Evolutionary conservation across 2,797 vertebrate genomes (phyloP).

Genomic region (Darevskia mixta): DNA sequence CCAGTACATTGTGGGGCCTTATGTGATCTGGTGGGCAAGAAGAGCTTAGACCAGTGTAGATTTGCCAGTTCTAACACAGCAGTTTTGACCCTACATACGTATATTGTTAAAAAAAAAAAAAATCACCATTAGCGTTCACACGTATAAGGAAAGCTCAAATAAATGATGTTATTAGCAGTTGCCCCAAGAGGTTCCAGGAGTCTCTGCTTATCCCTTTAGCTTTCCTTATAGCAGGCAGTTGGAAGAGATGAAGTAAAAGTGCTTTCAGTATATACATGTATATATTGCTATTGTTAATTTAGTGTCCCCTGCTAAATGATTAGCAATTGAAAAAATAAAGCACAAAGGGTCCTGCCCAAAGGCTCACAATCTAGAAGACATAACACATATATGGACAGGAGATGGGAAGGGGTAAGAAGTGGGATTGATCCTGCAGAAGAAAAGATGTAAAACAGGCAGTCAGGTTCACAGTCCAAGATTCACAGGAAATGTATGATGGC

Average conservation of each 20-base stretch:
- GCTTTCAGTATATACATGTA: neutral
- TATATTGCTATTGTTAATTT: neutral
- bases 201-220: neutral
- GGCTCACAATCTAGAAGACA: slow-evolving; percentile 5
- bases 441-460: neutral
- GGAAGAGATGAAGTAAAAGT: neutral
- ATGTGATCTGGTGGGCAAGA: neutral
- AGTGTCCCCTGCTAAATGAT: neutral
- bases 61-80: neutral
- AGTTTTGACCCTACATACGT: neutral
- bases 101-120: neutral
- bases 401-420: neutral
- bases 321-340: neutral
- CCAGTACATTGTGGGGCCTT: neutral
- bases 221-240: neutral
- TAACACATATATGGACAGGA: neutral
- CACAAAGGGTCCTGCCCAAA: neutral
- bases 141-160: neutral
- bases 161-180: neutral
- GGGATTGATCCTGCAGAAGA: neutral
- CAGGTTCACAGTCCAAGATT: neutral
- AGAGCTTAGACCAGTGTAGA: neutral
- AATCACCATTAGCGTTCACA: neutral
- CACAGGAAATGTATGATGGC: neutral
- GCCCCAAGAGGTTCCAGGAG: neutral